A percentile compares a stretch with the other conserved stretches of the same genome.
phyloP scores from a whole-genome alignment of 2,113 vertebrate species.

The Hylia prasina region DNA sequence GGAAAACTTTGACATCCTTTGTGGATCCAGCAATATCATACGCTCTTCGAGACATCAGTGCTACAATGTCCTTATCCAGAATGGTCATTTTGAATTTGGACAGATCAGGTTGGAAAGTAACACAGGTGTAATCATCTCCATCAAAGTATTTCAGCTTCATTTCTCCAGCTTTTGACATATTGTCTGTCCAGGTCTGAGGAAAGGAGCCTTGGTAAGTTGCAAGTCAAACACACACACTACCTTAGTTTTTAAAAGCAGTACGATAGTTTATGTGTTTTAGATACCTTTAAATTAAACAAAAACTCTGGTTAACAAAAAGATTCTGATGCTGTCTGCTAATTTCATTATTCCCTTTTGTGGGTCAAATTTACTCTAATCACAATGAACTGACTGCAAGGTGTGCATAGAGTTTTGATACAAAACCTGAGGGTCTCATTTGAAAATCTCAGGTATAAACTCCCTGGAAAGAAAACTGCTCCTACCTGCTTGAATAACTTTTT shows the following conservation, averaged over 20 bases:
- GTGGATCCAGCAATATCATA: slow-evolving; percentile 91
- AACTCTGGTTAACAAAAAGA: background rate
- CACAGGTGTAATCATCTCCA: slow-evolving; percentile 91
- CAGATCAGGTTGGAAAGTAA: slow-evolving; percentile 93
- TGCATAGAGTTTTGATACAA: background rate
- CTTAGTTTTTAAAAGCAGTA: background rate
- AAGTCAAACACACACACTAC: background rate
- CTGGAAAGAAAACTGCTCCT: background rate
- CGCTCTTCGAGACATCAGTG: slow-evolving; percentile 91
- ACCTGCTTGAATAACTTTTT: slow-evolving; percentile 92
- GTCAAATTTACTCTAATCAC: background rate
- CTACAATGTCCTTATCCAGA: slow-evolving; percentile 92
- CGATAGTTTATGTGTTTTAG: background rate
- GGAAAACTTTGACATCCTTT: slow-evolving; percentile 89
- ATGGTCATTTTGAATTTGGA: slow-evolving; percentile 93
- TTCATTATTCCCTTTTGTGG: background rate
- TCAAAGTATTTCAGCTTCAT: slow-evolving; percentile 81
- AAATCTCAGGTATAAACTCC: background rate
- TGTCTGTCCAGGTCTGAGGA: slow-evolving; percentile 89
- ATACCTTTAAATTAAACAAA: background rate
- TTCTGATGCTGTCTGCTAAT: background rate
- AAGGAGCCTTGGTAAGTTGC: background rate
- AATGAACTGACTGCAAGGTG: background rate
- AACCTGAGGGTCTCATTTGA: background rate
- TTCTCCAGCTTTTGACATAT: slow-evolving; percentile 89